phyloP scores from a whole-genome alignment of 2,797 vertebrate genomes.

The Coregonus sp. region DNA sequence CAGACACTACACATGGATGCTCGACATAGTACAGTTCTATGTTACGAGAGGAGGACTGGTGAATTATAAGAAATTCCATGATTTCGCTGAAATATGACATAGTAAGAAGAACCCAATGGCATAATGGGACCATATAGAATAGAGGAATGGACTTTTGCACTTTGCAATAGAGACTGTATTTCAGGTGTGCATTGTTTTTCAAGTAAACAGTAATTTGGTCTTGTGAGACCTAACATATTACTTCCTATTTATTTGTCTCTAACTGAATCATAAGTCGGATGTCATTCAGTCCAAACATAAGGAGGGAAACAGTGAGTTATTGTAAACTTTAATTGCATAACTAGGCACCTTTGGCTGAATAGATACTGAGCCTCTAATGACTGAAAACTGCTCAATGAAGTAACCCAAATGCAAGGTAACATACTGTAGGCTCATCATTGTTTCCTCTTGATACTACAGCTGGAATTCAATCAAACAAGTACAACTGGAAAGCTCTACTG shows the following conservation, averaged over 20 bases:
- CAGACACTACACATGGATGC: constrained; percentile 11
- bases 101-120: no score
- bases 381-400: no score
- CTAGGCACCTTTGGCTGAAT: neutral
- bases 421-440: neutral
- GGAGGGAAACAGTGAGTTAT: neutral
- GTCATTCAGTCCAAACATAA: neutral
- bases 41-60: no score
- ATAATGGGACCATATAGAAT: no score
- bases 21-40: neutral
- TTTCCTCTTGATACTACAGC: neutral
- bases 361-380: neutral
- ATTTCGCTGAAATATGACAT: no score
- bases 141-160: neutral
- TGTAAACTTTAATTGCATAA: neutral
- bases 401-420: neutral
- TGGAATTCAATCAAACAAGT: neutral
- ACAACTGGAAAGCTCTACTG: no score
- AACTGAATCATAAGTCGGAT: neutral
- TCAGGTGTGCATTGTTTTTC: neutral
- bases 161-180: neutral
- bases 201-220: neutral
- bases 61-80: no score
- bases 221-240: neutral
- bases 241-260: neutral